A percentile compares a stretch with the other conserved stretches of the same genome.
phyloP scores from a whole-genome alignment of 1,140 invertebrate genomes.

The Caenorhabditis latens region DNA sequence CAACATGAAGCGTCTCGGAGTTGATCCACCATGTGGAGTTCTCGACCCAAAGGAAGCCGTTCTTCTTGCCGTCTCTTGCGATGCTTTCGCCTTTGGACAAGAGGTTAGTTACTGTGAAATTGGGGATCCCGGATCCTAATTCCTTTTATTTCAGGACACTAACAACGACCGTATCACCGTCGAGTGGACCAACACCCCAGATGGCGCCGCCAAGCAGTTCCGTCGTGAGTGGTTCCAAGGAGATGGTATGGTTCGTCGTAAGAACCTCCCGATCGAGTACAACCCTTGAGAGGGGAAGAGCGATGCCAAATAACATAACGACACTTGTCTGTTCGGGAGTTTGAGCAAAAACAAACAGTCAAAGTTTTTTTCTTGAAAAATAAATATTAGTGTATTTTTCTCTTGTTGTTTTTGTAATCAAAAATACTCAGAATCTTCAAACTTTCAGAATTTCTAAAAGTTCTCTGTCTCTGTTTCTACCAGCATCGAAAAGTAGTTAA shows the following conservation, averaged over 20 bases:
- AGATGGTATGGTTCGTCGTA: constrained; percentile 24
- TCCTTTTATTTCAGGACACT: constrained; percentile 55
- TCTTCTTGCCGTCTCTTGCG: constrained; percentile 63
- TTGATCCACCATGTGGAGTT: constrained; percentile 64
- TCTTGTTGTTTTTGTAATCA: no score
- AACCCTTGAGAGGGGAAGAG: not conserved
- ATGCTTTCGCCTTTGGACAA: constrained; percentile 64
- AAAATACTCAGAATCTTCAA: no score
- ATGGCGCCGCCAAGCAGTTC: constrained; percentile 26
- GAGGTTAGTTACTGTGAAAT: constrained; percentile 5
- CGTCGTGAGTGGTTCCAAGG: constrained; percentile 45
- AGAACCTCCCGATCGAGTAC: constrained; percentile 30
- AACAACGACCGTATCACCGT: constrained; percentile 67
- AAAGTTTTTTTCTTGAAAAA: no score
- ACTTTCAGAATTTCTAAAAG: no score
- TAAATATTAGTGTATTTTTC: no score
- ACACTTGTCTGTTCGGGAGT: no score
- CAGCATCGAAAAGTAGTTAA: no score
- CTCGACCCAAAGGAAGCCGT: constrained; percentile 65
- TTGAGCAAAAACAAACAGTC: no score
- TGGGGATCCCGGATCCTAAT: no score
- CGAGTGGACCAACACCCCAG: constrained; percentile 67
- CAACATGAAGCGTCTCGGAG: constrained; percentile 63
- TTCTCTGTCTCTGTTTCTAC: no score
- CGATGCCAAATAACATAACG: no score